Conservation (phyloP, 2,888 invertebrate species). For the Limnephilus lunatus region DNA sequence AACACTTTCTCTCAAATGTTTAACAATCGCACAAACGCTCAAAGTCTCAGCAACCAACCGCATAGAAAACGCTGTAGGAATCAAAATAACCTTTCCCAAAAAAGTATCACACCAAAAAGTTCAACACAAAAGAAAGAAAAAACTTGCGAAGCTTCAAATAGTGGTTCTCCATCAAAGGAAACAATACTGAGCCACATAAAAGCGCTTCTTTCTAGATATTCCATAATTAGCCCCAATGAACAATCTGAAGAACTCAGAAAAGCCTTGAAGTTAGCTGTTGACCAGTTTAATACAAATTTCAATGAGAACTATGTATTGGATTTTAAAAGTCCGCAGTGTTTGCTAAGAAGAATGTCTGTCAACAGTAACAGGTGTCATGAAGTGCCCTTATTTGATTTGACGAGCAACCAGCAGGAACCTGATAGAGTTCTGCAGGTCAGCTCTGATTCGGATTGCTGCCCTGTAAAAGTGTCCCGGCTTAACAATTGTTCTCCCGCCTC, state of each 20-base stretch:
- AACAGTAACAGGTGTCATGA: conserved; percentile 30
- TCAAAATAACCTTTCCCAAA: conserved; percentile 26
- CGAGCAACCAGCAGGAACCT: background rate
- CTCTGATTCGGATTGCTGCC: conserved; percentile 56
- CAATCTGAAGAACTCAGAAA: conserved; percentile 52
- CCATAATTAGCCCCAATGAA: conserved; percentile 36
- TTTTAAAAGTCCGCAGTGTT: conserved; percentile 33
- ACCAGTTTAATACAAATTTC: conserved; percentile 56
- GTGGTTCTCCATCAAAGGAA: conserved; percentile 11
- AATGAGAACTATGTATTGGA: conserved; percentile 51
- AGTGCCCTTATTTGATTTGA: conserved; percentile 20
- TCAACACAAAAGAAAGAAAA: conserved; percentile 9
- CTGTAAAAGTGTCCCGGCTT: conserved; percentile 37
- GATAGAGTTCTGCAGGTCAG: conserved; percentile 58
- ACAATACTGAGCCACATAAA: conserved; percentile 40
- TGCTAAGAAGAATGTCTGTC: conserved; percentile 29
- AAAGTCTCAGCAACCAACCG: conserved; percentile 8
- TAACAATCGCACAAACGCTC: conserved; percentile 12
- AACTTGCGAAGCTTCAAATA: background rate
- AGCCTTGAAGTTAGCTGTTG: conserved; percentile 50
- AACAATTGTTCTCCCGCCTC: conserved; percentile 25
- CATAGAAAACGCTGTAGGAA: conserved; percentile 33
- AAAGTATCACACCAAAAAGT: background rate
- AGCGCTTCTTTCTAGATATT: conserved; percentile 40
- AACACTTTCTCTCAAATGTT: conserved; percentile 32